A percentile compares a stretch with the other conserved stretches of the same genome.
phyloP scores from a whole-genome alignment of 2,888 invertebrate genomes.

The Teleiodes luculella region DNA sequence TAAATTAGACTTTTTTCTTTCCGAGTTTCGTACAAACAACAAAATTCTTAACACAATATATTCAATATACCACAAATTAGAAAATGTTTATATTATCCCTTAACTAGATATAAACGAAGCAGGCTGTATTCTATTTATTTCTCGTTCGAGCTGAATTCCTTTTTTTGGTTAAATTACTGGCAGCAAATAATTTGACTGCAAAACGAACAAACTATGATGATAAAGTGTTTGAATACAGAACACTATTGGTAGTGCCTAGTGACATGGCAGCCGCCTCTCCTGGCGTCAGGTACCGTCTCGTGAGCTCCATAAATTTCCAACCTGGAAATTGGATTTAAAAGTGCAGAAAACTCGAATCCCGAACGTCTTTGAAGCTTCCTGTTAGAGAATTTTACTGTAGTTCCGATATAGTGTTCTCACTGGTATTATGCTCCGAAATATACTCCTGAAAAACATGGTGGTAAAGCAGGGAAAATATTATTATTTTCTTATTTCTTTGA shows the following conservation, averaged over 20 bases:
- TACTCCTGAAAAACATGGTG: neutral
- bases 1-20: too few species aligned
- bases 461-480: neutral
- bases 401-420: slow-evolving; percentile 1
- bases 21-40: too few species aligned
- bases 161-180: too few species aligned
- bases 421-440: neutral
- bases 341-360: slow-evolving; percentile 34
- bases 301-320: slow-evolving; percentile 33
- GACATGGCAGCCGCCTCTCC: neutral
- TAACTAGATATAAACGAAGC: too few species aligned
- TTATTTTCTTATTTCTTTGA: too few species aligned
- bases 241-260: neutral
- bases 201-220: neutral
- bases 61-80: too few species aligned
- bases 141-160: too few species aligned
- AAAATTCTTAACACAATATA: too few species aligned
- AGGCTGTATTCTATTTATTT: too few species aligned
- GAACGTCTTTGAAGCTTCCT: slow-evolving; percentile 1
- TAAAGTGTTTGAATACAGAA: neutral
- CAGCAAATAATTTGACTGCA: too few species aligned
- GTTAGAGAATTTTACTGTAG: slow-evolving; percentile 5
- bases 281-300: neutral
- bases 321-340: slow-evolving; percentile 40
- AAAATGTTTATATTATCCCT: too few species aligned